Conservation (phyloP, 2,888 invertebrate genomes). For the Sussaba pulchella region DNA sequence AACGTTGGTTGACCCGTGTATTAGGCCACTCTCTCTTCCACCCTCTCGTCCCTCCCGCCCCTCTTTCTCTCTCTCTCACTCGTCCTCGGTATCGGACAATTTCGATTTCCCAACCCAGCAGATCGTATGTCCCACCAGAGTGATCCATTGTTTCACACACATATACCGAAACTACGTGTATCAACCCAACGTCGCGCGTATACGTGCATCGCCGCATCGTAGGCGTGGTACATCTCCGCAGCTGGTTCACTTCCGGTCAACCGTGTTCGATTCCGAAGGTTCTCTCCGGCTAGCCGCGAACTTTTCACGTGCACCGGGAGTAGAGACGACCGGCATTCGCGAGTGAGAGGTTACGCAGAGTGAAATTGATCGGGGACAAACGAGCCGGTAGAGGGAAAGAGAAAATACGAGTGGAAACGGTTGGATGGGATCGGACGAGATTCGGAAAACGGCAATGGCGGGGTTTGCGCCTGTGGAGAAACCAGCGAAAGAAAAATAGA, state of each 20-base stretch:
- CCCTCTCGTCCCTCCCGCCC: slow-evolving; percentile 17
- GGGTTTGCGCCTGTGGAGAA: too few relatives aligned
- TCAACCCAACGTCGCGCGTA: too few relatives aligned
- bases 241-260: slow-evolving; percentile 49
- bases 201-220: too few relatives aligned
- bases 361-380: background rate
- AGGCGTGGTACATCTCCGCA: slow-evolving; percentile 51
- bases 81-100: slow-evolving; percentile 69
- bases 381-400: slow-evolving; percentile 22
- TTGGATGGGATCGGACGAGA: too few relatives aligned
- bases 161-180: slow-evolving; percentile 8
- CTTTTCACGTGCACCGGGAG: slow-evolving; percentile 58
- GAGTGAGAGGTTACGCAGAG: slow-evolving; percentile 6
- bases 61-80: background rate
- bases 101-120: slow-evolving; percentile 72
- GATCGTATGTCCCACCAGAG: slow-evolving; percentile 72
- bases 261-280: slow-evolving; percentile 51
- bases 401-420: slow-evolving; percentile 14
- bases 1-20: slow-evolving; percentile 56
- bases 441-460: too few relatives aligned
- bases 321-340: background rate
- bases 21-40: slow-evolving; percentile 74
- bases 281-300: slow-evolving; percentile 43
- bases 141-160: slow-evolving; percentile 73
- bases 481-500: slow-evolving; percentile 18